phyloP scores from a whole-genome alignment of 1,140 invertebrate species.

The Aphelenchoides fujianensis region DNA sequence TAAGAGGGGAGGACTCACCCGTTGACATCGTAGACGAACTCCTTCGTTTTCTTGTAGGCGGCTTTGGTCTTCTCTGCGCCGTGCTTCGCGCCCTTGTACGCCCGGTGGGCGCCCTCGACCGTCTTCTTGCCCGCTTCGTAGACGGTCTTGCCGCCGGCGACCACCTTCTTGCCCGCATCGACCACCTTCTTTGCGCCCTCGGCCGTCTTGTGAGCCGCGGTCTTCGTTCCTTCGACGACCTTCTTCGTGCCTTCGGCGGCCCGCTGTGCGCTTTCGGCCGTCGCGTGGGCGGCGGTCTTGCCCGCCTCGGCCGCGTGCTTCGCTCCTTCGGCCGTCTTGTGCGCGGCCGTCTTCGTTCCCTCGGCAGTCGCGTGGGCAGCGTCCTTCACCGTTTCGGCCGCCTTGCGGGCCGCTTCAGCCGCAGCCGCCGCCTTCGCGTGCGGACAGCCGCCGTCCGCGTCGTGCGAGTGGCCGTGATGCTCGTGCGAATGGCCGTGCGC shows the following conservation, averaged over 20 bases:
- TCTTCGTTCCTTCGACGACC: not conserved
- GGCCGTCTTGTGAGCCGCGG: not conserved
- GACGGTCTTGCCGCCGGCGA: too few species aligned
- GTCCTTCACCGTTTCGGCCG: not conserved
- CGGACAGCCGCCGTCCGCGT: conserved; percentile 4
- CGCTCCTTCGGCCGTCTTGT: too few species aligned
- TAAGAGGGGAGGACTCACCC: conserved; percentile 21
- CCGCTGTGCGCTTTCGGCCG: too few species aligned
- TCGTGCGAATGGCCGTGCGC: conserved; percentile 35
- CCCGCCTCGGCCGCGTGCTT: too few species aligned
- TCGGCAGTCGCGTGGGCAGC: too few species aligned
- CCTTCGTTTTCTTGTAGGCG: conserved; percentile 22
- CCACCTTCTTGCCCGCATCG: too few species aligned
- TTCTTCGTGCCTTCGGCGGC: not conserved
- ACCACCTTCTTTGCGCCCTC: conserved; percentile 5
- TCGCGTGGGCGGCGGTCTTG: too few species aligned
- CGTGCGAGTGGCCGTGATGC: conserved; percentile 33
- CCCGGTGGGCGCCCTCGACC: too few species aligned
- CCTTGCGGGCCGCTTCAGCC: not conserved
- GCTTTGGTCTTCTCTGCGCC: too few species aligned
- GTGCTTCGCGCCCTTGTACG: too few species aligned
- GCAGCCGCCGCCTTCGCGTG: conserved; percentile 9
- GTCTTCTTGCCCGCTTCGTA: too few species aligned
- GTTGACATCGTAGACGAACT: conserved; percentile 32
- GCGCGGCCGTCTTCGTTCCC: too few species aligned